Evolutionary conservation across 1,140 invertebrate genomes (phyloP).

Genomic region (Drosophila subobscura): DNA sequence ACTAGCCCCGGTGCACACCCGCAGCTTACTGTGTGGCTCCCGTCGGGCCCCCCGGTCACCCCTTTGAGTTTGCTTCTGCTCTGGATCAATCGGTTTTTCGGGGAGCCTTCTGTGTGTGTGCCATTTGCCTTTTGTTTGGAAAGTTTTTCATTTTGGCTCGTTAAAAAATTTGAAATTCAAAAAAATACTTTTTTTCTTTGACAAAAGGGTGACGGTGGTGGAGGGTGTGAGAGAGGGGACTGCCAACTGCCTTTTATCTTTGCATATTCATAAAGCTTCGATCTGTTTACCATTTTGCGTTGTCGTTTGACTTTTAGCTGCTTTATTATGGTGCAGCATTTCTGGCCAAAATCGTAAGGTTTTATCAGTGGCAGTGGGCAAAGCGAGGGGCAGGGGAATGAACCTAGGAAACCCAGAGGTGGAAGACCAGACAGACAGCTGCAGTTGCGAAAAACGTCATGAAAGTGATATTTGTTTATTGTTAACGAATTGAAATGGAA

Average conservation of each 20-base stretch:
- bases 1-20: too few relatives aligned
- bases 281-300: conserved; percentile 75
- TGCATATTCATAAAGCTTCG: conserved; percentile 77
- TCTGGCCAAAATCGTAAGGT: conserved; percentile 56
- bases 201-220: conserved; percentile 33
- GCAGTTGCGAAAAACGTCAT: conserved; percentile 61
- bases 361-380: conserved; percentile 53
- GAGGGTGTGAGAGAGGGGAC: not conserved
- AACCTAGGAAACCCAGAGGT: conserved; percentile 21
- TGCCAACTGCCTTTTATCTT: conserved; percentile 60
- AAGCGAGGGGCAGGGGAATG: not conserved
- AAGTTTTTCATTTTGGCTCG: conserved; percentile 78
- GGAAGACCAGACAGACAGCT: conserved; percentile 42
- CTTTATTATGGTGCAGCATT: conserved; percentile 52
- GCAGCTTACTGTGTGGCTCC: too few relatives aligned
- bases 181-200: conserved; percentile 37
- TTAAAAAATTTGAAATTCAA: conserved; percentile 75
- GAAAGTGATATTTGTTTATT: conserved; percentile 68
- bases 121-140: conserved; percentile 70
- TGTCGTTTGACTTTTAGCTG: conserved; percentile 72
- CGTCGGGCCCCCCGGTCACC: conserved; percentile 9
- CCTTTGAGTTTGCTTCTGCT: conserved; percentile 49
- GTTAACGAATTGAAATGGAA: conserved; percentile 48
- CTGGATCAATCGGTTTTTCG: conserved; percentile 62
- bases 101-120: conserved; percentile 18